phyloP scores from a whole-genome alignment of 2,888 invertebrate species.

The Helleia helle region DNA sequence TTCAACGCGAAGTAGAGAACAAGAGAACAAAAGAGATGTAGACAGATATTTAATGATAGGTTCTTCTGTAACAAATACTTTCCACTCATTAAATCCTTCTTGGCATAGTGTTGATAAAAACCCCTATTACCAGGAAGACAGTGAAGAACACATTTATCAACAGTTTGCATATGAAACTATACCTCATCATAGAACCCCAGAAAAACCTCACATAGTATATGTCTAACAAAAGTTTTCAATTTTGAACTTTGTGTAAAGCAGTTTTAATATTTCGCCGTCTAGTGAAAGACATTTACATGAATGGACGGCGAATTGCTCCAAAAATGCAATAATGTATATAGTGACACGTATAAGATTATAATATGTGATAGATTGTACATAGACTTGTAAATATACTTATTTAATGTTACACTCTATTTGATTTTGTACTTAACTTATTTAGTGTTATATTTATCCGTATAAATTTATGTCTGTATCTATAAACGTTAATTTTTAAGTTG shows the following conservation, averaged over 20 bases:
- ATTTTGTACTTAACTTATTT: conserved; percentile 65
- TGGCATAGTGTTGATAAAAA: conserved; percentile 69
- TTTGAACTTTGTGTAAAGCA: conserved; percentile 51
- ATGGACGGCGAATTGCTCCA: conserved; percentile 42
- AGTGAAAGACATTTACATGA: conserved; percentile 30
- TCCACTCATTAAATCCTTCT: conserved; percentile 65
- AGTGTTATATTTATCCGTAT: conserved; percentile 31
- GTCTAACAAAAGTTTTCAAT: conserved; percentile 68
- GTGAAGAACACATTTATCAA: conserved; percentile 68
- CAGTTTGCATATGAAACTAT: conserved; percentile 70
- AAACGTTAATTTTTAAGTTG: conserved; percentile 7
- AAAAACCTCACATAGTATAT: conserved; percentile 75
- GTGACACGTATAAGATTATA: conserved; percentile 63
- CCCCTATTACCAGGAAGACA: conserved; percentile 63
- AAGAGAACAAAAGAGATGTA: conserved; percentile 62
- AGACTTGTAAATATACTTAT: conserved; percentile 59
- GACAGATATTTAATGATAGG: conserved; percentile 70
- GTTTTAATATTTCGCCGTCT: conserved; percentile 47
- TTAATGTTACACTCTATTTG: conserved; percentile 53
- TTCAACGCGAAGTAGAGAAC: conserved; percentile 60
- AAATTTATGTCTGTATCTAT: conserved; percentile 16
- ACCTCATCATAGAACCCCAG: conserved; percentile 67
- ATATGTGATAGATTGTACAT: conserved; percentile 73
- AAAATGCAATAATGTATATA: conserved; percentile 71
- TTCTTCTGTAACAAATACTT: conserved; percentile 66